Evolutionary conservation across 2,888 invertebrate species (phyloP), one percentile per base, ranked within the genome.

Genomic region (Nemotelus nigrinus): DNA sequence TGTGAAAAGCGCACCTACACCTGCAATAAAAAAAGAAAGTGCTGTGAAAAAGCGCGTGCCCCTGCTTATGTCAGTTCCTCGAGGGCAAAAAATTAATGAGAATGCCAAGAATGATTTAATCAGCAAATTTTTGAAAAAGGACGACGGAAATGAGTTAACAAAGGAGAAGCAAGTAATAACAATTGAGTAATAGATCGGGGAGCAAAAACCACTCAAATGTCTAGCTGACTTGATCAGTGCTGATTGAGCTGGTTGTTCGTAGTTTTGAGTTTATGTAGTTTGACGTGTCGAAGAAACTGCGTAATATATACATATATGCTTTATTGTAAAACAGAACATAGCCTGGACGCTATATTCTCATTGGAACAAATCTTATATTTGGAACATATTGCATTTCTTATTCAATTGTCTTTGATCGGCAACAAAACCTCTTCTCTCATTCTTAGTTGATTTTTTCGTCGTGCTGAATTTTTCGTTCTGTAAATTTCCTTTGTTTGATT

Each of bases 41-140:
- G 25, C 25, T 25, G 25, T 25, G 25, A 25, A 84, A 68, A 89
- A 87, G 78, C 85, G 83, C 2, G 85, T 85, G 8, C 85, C 88
- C 0, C 81, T 89, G 8, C 81, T 87, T 3, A 85, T 86, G 84
- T 87, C 87, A 0, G 86, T 85, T 60, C 83, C 84, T 4, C 81
- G 85, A 25, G 86, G 85, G 7, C 84, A 86, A 77, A 81, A 84
- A 67, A 83, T 86, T 60, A 81, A 84, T 4, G 81, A 83, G 68
- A 81, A 83, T 64, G 80, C 83, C 44, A 88, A 86, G 80, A 87
- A 85, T 72, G 84, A 83, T 2, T 81, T 87, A 5, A 89, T 90
- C 44, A 89, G 88, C 53, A 86, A 89, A 80, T 89, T 87, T 77
- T 85, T 89, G 39, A 88, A 83, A 64, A 84, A 64, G 43, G 65